Base-by-base conservation (phyloP, 1,140 invertebrate genomes). In the Dendrolimus punctatus region DNA sequence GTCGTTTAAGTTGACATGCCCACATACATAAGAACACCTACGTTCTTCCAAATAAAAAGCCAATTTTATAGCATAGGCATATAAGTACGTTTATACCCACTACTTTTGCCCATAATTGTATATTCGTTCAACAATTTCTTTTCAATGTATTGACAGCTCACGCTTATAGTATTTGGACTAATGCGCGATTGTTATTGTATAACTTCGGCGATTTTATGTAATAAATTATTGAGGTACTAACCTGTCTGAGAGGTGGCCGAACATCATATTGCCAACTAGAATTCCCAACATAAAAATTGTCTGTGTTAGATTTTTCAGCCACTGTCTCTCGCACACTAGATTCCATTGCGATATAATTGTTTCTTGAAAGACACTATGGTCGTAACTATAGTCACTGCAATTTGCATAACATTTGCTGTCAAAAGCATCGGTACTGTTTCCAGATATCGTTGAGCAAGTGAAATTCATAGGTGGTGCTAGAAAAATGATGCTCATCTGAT, bases 341-440 rank as follows among this genome's bases (percentile, higher is more conserved):
- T 94, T 78, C 93, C 93, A 95, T 87, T 95, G 89, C 0, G 91
- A 92, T 23, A 91, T 80, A 5, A 94, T 93, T 0, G 93, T 94
- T 60, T 93, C 89, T 23, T 89, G 76, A 66, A 95, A 95, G 36
- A 91, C 76, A 36, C 79, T 88, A 8, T 85, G 87, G 55, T 94
- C 90, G 51, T 91, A 93, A 53, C 78, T 80, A 54, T 90, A 91
- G 1, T 81, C 55, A 0, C 75, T 71, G 62, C 93, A 94, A 23
- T 90, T 87, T 1, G 66, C 55, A 5, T 73, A 51, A 46, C 82
- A 89, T 7, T 63, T 45, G 0, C 77, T 71, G 48, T 87, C 79
- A 0, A 80, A 83, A 3, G 55, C 55, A 8, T 77, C 81, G 10
- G 66, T 66, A 5, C 71, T 85, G 2, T 53, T 45, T 3, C 23